Evolutionary conservation across 53 echinoderm and acorn worm species (phyloP).

Genomic region (Paelopatides confundens): DNA sequence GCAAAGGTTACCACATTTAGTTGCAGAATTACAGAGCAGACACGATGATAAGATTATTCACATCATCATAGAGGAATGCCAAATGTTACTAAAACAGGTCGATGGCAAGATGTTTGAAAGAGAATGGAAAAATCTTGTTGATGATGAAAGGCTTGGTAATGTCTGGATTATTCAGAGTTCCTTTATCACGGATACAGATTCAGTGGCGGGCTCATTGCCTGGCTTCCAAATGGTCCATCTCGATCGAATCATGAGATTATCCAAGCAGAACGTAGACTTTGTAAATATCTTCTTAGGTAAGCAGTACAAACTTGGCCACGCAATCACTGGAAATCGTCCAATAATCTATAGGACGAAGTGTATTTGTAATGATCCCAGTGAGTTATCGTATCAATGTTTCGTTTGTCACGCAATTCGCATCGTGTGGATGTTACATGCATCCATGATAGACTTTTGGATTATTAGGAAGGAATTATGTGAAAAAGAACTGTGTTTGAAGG

Average conservation of each 20-base stretch:
- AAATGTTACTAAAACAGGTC: background rate
- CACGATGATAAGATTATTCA: background rate
- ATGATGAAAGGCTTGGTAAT: background rate
- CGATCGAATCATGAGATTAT: constrained; percentile 16
- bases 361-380: background rate
- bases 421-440: background rate
- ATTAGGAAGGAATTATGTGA: background rate
- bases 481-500: background rate
- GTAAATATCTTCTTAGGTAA: background rate
- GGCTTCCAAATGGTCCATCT: background rate
- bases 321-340: background rate
- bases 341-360: constrained; percentile 4
- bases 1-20: background rate
- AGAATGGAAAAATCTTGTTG: background rate
- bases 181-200: background rate
- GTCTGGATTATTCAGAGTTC: constrained; percentile 17
- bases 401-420: background rate
- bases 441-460: background rate
- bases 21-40: background rate
- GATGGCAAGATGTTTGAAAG: background rate
- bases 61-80: constrained; percentile 2
- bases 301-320: background rate
- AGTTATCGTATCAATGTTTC: background rate
- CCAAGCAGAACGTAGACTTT: constrained; percentile 19
- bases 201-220: background rate